Conservation (phyloP, 2,888 invertebrate species). For the Teleogryllus oceanicus region DNA sequence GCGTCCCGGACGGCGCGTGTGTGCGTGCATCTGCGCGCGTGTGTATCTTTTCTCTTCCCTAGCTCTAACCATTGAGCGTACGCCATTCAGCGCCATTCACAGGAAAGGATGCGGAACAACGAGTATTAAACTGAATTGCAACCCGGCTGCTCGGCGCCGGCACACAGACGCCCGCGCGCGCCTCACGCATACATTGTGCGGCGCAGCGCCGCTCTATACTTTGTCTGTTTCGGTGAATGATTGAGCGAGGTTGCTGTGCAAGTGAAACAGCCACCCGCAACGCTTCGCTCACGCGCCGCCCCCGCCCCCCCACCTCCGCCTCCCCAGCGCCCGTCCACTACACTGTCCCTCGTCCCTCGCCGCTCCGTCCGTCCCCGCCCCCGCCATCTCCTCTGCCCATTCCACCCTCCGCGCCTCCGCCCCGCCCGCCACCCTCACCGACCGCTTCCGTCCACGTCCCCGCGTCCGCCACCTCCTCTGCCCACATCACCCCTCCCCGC, state of each 20-base stretch:
- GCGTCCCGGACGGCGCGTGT: no score
- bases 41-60: constrained; percentile 32
- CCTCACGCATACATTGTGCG: constrained; percentile 28
- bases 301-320: background rate
- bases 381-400: no score
- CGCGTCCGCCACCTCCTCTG: no score
- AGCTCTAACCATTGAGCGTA: constrained; percentile 6
- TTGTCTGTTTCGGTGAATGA: constrained; percentile 34
- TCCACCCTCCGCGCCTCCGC: no score
- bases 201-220: constrained; percentile 24
- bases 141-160: constrained; percentile 29
- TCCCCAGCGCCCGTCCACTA: no score
- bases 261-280: no score
- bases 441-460: background rate
- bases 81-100: constrained; percentile 27
- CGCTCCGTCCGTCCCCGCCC: no score
- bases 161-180: background rate
- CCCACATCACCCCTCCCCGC: no score
- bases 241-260: constrained; percentile 12
- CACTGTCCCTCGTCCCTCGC: no score
- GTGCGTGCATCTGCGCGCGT: constrained; percentile 19
- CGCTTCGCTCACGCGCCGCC: background rate
- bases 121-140: constrained; percentile 36
- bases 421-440: background rate
- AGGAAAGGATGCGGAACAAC: constrained; percentile 35